These are phyloP conservation scores for Parnassius smintheus DNA, from an alignment of 2,888 invertebrate genomes.

Conservation along the genomic window DNA sequence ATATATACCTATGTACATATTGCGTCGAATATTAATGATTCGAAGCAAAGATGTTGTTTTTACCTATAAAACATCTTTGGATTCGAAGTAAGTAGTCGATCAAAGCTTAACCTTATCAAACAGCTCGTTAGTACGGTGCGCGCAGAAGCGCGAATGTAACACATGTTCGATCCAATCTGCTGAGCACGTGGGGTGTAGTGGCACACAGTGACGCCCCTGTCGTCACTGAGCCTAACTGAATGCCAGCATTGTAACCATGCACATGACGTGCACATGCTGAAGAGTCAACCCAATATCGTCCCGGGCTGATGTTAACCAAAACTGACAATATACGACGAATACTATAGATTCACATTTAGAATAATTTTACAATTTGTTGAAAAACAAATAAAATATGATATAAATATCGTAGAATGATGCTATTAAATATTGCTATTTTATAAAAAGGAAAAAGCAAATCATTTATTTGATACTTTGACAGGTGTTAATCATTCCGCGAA, in stretches of 20 bases:
- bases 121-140: conserved; percentile 33
- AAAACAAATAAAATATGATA: no score
- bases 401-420: no score
- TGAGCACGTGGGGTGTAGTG: conserved; percentile 58
- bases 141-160: conserved; percentile 34
- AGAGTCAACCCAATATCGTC: conserved; percentile 6
- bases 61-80: no score
- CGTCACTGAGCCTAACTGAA: conserved; percentile 50
- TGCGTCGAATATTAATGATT: conserved; percentile 3
- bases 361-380: no score
- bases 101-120: conserved; percentile 34
- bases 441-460: no score
- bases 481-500: no score
- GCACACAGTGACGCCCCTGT: conserved; percentile 42
- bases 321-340: conserved; percentile 4
- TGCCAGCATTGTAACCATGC: conserved; percentile 65
- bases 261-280: conserved; percentile 54
- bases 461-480: no score
- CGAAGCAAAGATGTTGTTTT: no score
- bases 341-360: no score
- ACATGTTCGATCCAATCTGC: conserved; percentile 58
- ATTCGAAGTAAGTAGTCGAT: conserved; percentile 15
- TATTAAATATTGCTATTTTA: no score
- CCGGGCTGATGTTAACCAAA: conserved; percentile 17
- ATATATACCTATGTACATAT: not conserved